A percentile compares a stretch with the other conserved stretches of the same genome.
phyloP scores from a whole-genome alignment of 1,140 invertebrate species.

The Drosophila mauritiana region DNA sequence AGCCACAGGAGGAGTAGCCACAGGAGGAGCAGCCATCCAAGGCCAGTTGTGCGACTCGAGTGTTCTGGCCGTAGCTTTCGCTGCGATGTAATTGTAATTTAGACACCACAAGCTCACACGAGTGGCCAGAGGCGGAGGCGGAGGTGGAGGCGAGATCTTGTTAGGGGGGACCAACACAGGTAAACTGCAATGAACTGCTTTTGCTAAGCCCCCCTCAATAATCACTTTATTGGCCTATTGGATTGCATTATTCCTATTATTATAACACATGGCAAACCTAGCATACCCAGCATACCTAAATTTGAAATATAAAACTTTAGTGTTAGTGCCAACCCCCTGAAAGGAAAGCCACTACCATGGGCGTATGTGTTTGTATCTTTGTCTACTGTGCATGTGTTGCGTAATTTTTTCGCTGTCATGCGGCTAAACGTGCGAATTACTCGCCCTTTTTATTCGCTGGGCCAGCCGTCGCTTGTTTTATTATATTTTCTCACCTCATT shows the following conservation, averaged over 20 bases:
- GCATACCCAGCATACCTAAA: not conserved
- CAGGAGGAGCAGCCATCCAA: conserved; percentile 14
- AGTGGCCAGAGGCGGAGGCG: conserved; percentile 2
- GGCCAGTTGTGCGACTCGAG: conserved; percentile 58
- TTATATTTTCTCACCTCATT: conserved; percentile 76
- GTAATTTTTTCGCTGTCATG: conserved; percentile 71
- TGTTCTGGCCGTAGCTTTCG: conserved; percentile 16
- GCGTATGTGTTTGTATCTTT: conserved; percentile 17
- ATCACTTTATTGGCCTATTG: too few species aligned
- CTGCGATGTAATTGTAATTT: conserved; percentile 74
- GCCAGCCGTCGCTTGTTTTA: conserved; percentile 68
- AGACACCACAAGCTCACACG: conserved; percentile 48
- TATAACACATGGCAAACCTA: too few species aligned
- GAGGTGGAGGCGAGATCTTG: too few species aligned
- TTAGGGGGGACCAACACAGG: too few species aligned
- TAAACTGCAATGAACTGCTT: too few species aligned
- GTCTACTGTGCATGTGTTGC: conserved; percentile 32
- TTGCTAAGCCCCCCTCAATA: too few species aligned
- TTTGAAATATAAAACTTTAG: too few species aligned
- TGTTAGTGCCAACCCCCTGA: not conserved
- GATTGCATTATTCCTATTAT: too few species aligned
- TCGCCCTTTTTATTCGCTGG: conserved; percentile 69
- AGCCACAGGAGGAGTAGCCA: conserved; percentile 3
- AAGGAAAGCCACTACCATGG: conserved; percentile 6
- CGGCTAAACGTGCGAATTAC: conserved; percentile 79